Evolutionary conservation across 2,888 invertebrate genomes (phyloP), one percentile per base, ranked within the genome.

Genomic region (Drosophila paranaensis): DNA sequence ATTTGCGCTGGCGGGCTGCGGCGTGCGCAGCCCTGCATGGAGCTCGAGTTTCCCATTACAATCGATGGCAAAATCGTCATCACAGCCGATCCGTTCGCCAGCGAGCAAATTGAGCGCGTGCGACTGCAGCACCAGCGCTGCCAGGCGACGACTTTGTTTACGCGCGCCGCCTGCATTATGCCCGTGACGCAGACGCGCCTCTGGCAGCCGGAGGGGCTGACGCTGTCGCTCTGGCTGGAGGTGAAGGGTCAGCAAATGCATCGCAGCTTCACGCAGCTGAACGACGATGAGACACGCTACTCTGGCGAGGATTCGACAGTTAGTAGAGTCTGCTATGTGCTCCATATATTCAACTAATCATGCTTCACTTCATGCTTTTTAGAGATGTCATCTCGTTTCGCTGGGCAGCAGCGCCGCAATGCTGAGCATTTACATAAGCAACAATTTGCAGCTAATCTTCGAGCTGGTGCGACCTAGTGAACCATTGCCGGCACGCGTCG

Each of bases 361-460:
- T 33, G 8, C 30, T 8, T 33, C 30, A 2, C 0, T 43, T 43
- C 8, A 39, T 48, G 2, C 3, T 42, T 11, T 75, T 9, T 57
- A 92, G 91, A 89, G 92, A 86, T 87, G 90, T 0, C 93, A 93
- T 74, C 74, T 93, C n/a, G 64, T 93, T 6, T 93, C 93, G 2
- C 68, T 93, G 63, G 93, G 93, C 51, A 92, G 91, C 60, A 92
- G 91, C 77, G 91, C 92, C 50, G 90, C 91, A 25, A 86, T 93
- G 79, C 68, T 93, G 2, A 92, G 92, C 54, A 76, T 93, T 56
- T 93, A 92, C 65, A 82, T 92, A 13, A 90, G 85, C 71, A 87
- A 81, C 58, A 91, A 90, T 56, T 83, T 91, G 71, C 91, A 91
- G 66, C 71, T 93, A 40, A 80, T 90, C 30, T 91, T 93, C 27